Base-by-base conservation (phyloP, 92 coral and sea anemone genomes). In the Porites evermanni region DNA sequence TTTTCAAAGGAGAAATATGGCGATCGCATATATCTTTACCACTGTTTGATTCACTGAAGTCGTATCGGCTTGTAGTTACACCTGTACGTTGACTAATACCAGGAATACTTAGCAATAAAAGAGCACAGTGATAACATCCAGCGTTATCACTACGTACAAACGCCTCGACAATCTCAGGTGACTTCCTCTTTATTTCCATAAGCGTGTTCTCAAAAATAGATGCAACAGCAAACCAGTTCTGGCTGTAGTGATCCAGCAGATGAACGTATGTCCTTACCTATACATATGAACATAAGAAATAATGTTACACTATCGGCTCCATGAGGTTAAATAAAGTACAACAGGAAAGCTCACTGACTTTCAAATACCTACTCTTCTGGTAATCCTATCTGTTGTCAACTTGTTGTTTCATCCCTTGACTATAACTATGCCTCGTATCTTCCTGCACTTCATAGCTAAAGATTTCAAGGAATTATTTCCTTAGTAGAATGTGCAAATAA, bases 41-140 rank as follows among this genome's bases (percentile, higher is more conserved):
- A 50, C 52, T 63, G 84, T 80, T 80, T 3, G 84, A 65, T 53
- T 80, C 75, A 63, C 64, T 80, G 50, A 80, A 24, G 84, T 61
- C 66, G n/a, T 61, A 17, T 61, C 66, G 66, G 17, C 66, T 67
- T 67, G 72, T 51, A 16, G 9, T 12, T 13, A 77, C 67, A 54
- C 67, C 81, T 53, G 81, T 77, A 18, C 81, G 67, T 54, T 53
- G 74, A 19, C 68, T 67, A 67, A 84, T 84, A 53, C 79, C 88
- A n/a, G 38, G 72, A 1, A 60, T 74, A 58, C 72, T 72, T 9
- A 84, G 88, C 60, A 84, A 12, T 67, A 83, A 51, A 21, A 23
- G 69, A 24, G 87, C 87, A 56, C 71, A 72, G 78, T 83, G 87
- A 74, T 84, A 84, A 60, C 72, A 82, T 10, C 87, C 79, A 16